Evolutionary conservation across 2,888 invertebrate genomes (phyloP).

Genomic region (Plutella xylostella): DNA sequence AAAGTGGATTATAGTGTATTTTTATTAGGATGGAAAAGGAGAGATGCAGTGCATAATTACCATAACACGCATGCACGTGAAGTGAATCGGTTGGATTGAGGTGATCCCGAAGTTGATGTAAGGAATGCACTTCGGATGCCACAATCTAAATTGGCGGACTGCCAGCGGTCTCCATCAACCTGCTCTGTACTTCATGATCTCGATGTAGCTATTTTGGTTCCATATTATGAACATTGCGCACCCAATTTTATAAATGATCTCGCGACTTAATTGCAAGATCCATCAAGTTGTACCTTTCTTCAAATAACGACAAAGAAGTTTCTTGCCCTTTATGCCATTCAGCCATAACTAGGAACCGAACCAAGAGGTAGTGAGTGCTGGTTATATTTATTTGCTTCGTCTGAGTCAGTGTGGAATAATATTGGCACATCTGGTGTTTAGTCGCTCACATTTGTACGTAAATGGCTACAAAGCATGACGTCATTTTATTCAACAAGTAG

Average conservation of each 20-base stretch:
- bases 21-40: too few relatives aligned
- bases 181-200: constrained; percentile 3
- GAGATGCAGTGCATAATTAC: too few relatives aligned
- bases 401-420: constrained; percentile 54
- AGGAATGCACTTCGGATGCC: constrained; percentile 55
- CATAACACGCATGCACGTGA: too few relatives aligned
- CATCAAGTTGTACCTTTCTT: too few relatives aligned
- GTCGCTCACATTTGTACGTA: constrained; percentile 49
- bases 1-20: too few relatives aligned
- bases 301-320: too few relatives aligned
- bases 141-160: constrained; percentile 36
- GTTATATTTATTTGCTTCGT: constrained; percentile 54
- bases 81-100: too few relatives aligned
- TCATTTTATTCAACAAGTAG: constrained; percentile 35
- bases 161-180: constrained; percentile 26
- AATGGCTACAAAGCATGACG: constrained; percentile 46
- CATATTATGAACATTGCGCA: neutral
- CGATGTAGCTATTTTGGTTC: neutral
- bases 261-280: too few relatives aligned
- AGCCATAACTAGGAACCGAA: too few relatives aligned
- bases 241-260: neutral
- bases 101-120: constrained; percentile 6
- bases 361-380: neutral
- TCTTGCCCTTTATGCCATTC: too few relatives aligned
- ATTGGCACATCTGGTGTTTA: constrained; percentile 55